These are phyloP conservation scores for Spea hammondii DNA, from an alignment of 2,797 vertebrate species.

Conservation along the genomic window DNA sequence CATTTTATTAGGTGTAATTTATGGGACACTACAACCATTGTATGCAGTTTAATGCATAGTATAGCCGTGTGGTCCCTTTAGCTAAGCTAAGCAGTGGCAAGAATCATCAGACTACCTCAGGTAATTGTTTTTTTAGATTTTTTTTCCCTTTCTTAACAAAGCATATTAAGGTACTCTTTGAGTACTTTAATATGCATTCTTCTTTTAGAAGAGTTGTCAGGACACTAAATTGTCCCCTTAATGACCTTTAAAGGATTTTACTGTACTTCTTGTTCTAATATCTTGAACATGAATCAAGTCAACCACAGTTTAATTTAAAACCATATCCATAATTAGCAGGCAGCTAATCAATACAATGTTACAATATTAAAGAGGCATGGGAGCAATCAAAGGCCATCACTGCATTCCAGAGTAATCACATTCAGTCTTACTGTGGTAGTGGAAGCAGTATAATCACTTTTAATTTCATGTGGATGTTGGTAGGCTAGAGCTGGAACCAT, in stretches of 20 bases:
- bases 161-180: no score
- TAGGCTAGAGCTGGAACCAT: no score
- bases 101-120: no score
- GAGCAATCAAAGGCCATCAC: constrained; percentile 21
- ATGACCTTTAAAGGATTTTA: background rate
- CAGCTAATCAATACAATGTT: constrained; percentile 31
- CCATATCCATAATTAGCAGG: constrained; percentile 31
- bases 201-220: no score
- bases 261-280: background rate
- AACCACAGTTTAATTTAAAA: constrained; percentile 34
- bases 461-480: background rate
- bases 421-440: background rate
- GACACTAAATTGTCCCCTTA: background rate
- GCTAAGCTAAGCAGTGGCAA: no score
- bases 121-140: no score
- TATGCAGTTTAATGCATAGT: no score
- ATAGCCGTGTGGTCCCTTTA: no score
- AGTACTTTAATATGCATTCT: no score
- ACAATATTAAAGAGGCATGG: constrained; percentile 39
- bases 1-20: no score
- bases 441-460: background rate
- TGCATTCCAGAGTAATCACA: constrained; percentile 10
- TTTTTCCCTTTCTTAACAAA: no score
- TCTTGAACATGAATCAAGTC: constrained; percentile 26
- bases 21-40: no score